phyloP scores from a whole-genome alignment of 2,797 vertebrate genomes.

The Brachyalestes nurse region DNA sequence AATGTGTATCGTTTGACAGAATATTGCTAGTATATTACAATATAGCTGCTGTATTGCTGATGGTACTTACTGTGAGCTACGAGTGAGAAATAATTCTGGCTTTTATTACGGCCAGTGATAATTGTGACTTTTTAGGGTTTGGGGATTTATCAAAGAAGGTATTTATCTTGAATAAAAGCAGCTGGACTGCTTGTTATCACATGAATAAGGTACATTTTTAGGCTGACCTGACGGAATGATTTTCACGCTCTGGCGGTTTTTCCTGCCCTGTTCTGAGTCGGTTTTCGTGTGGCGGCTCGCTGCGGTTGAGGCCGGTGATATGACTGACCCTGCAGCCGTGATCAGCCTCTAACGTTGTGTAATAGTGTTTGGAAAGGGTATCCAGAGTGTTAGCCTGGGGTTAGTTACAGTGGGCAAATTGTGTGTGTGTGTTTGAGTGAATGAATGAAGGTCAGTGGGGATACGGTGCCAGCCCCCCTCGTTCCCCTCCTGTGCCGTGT shows the following conservation, averaged over 20 bases:
- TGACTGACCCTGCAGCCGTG: background rate
- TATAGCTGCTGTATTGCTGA: no score
- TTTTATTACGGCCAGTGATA: background rate
- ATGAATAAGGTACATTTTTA: background rate
- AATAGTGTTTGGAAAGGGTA: constrained; percentile 8
- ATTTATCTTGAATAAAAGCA: background rate
- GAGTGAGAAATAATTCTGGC: no score
- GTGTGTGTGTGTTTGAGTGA: constrained; percentile 16
- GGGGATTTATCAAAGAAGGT: background rate
- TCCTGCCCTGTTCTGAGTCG: background rate
- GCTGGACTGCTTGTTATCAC: no score
- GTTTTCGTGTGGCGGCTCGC: background rate
- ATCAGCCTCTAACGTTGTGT: background rate
- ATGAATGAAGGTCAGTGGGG: constrained; percentile 77
- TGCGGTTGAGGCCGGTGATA: background rate
- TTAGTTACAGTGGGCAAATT: constrained; percentile 26
- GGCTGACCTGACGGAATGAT: background rate
- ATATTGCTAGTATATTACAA: no score
- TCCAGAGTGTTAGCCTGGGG: constrained; percentile 12
- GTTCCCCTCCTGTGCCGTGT: constrained; percentile 49
- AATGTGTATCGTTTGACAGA: no score
- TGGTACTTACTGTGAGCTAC: no score
- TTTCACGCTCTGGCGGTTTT: background rate
- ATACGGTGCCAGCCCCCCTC: constrained; percentile 67
- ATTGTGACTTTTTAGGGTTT: background rate